Conservation (phyloP, 2,888 invertebrate species). For the Drosophila silvestris region DNA sequence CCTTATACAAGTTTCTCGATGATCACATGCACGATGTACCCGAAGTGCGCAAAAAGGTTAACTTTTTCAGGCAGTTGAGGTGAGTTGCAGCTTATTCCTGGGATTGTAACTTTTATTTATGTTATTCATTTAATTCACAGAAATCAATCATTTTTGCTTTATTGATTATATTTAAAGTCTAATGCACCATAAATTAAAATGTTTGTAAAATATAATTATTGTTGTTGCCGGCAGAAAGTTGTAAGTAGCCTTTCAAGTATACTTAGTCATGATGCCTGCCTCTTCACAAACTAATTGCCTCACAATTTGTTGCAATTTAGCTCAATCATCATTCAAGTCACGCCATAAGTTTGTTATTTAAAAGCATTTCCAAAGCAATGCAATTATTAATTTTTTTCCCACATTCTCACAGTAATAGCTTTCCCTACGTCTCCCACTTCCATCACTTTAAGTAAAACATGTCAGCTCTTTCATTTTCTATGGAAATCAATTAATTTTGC, state of each 20-base stretch:
- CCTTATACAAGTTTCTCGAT: constrained; percentile 64
- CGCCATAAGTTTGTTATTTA: constrained; percentile 28
- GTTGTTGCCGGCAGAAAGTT: neutral
- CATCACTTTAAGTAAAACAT: constrained; percentile 36
- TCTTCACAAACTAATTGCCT: constrained; percentile 30
- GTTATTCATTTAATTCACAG: constrained; percentile 18
- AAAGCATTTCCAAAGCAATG: constrained; percentile 23
- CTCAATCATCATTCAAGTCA: constrained; percentile 50
- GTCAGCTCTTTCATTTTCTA: constrained; percentile 65
- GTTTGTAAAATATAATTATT: constrained; percentile 16
- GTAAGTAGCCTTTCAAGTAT: constrained; percentile 1
- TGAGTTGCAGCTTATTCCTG: neutral
- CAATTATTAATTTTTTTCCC: constrained; percentile 48
- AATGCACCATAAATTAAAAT: neutral
- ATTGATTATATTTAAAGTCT: constrained; percentile 29
- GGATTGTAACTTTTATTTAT: neutral
- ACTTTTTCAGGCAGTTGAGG: constrained; percentile 68
- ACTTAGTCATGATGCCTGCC: constrained; percentile 7
- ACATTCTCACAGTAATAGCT: neutral
- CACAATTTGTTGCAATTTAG: constrained; percentile 63
- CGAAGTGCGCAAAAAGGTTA: constrained; percentile 61
- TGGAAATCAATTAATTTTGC: constrained; percentile 76
- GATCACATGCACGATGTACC: constrained; percentile 64
- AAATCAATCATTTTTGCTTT: constrained; percentile 64
- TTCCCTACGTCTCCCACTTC: too few relatives aligned